Base-by-base conservation (phyloP, 92 coral and sea anemone genomes). In the Zoanthus gigantus region DNA sequence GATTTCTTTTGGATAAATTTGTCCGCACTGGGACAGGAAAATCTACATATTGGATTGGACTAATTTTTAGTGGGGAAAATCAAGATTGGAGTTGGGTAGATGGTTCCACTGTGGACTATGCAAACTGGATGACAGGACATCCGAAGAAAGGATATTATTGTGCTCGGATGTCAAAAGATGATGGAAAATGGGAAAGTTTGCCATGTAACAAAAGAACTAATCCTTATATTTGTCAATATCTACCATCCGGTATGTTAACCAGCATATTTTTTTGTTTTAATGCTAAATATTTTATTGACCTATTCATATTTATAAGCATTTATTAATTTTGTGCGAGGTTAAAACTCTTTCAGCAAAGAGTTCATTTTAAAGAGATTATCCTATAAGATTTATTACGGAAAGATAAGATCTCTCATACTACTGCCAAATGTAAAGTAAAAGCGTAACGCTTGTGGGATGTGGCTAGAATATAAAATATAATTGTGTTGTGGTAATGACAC, bases 91-190 rank as follows among this genome's bases (percentile, higher is more conserved):
- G 17, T n/a, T 74, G 78, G 78, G 78, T 14, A 2, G 15, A n/a
- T 46, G 32, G 78, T 9, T 74, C 78, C 30, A 1, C 12, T 17
- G 54, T 74, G 18, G 45, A 17, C 0, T 74, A 74, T n/a, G 17
- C 78, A 74, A 74, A 74, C 56, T 74, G 78, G 78, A 54, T 50
- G 9, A 44, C 53, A 15, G 78, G 78, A 46, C 57, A 74, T 12
- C 78, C 78, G 3, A 74, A 17, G 52, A 11, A 45, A 9, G 14
- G 28, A 7, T 6, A n/a, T 74, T 0, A 23, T 6, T 74, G 78
- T 46, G 57, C 57, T 13, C 17, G 78, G 56, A 46, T 23, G n/a
- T 74, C 54, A 54, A 74, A n/a, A 17, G n/a, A 74, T 14, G 14
- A 16, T 46, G 56, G 56, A 5, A 46, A 74, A 16, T 74, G 78